phyloP scores from a whole-genome alignment of 2,797 vertebrate genomes.

The Pseudochaenichthys georgianus region DNA sequence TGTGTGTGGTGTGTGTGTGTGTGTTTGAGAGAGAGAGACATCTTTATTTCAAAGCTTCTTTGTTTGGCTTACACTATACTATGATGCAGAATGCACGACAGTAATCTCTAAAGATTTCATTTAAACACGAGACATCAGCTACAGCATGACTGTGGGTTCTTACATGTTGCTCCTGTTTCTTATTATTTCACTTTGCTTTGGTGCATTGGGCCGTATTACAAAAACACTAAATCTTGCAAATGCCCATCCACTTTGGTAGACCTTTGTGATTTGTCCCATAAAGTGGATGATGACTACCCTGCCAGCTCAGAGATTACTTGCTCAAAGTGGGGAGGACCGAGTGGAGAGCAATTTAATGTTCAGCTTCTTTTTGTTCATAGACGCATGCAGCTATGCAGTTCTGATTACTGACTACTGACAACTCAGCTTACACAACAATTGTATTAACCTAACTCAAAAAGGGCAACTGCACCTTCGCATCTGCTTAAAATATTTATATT shows the following conservation, averaged over 20 bases:
- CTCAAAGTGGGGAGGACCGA: conserved; percentile 18
- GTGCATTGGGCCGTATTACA: conserved; percentile 6
- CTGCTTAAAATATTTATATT: no score
- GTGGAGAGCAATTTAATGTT: conserved; percentile 12
- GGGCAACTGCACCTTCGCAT: no score
- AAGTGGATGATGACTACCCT: conserved; percentile 10
- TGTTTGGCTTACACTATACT: conserved; percentile 58
- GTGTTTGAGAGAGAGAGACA: not conserved
- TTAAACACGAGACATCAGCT: conserved; percentile 58
- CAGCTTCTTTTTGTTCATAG: conserved; percentile 8
- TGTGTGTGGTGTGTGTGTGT: no score
- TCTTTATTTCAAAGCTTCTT: conserved; percentile 62
- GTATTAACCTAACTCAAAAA: no score
- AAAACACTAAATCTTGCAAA: conserved; percentile 9
- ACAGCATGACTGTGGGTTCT: conserved; percentile 5
- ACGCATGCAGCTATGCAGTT: not conserved
- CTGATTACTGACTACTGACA: conserved; percentile 7
- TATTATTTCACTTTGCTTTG: conserved; percentile 31
- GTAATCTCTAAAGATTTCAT: conserved; percentile 59
- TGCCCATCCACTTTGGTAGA: conserved; percentile 10
- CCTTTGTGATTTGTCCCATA: conserved; percentile 14
- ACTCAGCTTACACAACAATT: conserved; percentile 3
- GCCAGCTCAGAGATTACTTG: not conserved
- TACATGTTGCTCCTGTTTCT: conserved; percentile 14
- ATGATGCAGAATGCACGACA: conserved; percentile 70